Percentiles rank a stretch among this genome's conserved stretches.
These are phyloP conservation scores for Apamea crenata DNA, from an alignment of 2,888 invertebrate genomes.

Conservation along the genomic window DNA sequence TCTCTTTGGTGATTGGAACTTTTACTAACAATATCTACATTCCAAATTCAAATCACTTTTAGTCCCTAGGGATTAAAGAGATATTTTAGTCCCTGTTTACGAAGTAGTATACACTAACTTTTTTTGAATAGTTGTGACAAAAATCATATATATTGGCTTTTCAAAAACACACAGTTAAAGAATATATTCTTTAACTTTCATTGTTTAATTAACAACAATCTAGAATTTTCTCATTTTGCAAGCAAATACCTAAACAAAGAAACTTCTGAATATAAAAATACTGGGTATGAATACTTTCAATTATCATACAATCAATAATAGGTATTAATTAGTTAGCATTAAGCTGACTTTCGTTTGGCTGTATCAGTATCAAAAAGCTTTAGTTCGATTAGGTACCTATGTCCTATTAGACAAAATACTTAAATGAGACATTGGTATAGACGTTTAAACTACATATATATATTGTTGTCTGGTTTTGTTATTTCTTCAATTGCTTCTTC, in stretches of 20 bases:
- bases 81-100: no score
- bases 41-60: no score
- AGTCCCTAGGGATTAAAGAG: no score
- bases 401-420: not conserved
- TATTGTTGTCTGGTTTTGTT: no score
- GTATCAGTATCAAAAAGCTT: not conserved
- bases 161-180: not conserved
- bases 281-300: not conserved
- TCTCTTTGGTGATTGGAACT: no score
- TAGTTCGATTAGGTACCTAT: not conserved
- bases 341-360: not conserved
- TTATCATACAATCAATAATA: no score
- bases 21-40: no score
- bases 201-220: not conserved
- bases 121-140: no score
- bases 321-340: not conserved
- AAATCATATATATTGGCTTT: not conserved
- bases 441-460: no score
- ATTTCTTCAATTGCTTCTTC: no score
- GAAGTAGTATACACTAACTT: no score
- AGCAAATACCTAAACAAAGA: not conserved
- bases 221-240: not conserved
- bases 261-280: not conserved
- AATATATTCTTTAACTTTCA: not conserved
- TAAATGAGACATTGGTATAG: not conserved